Base-by-base conservation (phyloP, 1,140 invertebrate genomes). In the Drosophila saltans region DNA sequence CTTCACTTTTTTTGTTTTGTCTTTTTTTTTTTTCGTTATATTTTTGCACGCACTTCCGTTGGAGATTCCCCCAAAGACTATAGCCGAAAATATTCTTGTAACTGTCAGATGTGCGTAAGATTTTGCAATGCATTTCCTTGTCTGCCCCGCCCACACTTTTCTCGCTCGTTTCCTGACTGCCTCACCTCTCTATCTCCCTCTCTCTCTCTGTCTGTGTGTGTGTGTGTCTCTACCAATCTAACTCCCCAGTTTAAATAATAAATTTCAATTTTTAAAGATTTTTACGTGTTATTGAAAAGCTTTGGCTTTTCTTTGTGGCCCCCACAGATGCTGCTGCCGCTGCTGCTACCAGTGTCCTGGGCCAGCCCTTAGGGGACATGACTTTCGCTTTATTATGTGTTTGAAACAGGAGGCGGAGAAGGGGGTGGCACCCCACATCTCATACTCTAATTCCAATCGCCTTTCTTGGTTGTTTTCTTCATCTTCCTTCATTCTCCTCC, bases 191-290 rank as follows among this genome's bases (percentile, higher is more conserved):
- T 30, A 1, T 30, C 28, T 30, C 28, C 1, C 28, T 30, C 28
- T 30, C 28, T 30, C 28, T 30, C 28, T 30, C 28, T 30, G 2
- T 4, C 4, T 30, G 28, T 4, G 2, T 30, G 28, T 30, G 16
- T 30, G 28, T 40, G 39, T 26, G 2, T 52, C 45, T 52, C 8
- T 7, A 26, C 4, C 45, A 52, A 52, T 52, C 45, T 26, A 52
- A 52, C 45, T 41, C 16, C 39, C 68, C 30, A 74, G 41, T 65
- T 75, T 84, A 78, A 84, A 84, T 84, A 86, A 84, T 84, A 85
- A 85, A 84, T 84, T 84, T 84, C 81, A 85, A 86, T 84, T 84
- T 84, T 84, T 84, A 81, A 84, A 84, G 81, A 81, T 85, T 85
- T 80, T 81, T 66, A 72, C 78, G 81, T 72, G 66, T 85, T 85